These are phyloP conservation scores for Cataglyphis albicans DNA, from an alignment of 2,888 invertebrate species.

Conservation along the genomic window DNA sequence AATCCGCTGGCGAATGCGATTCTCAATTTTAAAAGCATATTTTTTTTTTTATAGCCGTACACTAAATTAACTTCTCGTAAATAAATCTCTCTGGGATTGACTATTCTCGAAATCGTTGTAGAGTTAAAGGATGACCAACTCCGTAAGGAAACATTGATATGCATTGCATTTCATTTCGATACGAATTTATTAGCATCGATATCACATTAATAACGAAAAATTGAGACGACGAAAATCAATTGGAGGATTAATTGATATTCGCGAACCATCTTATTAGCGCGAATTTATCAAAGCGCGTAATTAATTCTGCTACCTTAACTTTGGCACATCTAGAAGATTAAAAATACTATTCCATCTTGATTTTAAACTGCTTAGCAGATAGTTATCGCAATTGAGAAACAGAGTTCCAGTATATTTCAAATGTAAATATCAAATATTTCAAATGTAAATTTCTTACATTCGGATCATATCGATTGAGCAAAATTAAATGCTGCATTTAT, in stretches of 20 bases:
- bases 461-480: conserved; percentile 30
- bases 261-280: conserved; percentile 16
- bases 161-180: not conserved
- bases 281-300: not conserved
- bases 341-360: conserved; percentile 2
- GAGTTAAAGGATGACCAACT: not conserved
- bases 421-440: not conserved
- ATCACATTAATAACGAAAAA: not conserved
- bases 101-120: not conserved
- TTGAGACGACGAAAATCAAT: conserved; percentile 21
- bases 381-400: conserved; percentile 28
- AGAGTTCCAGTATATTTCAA: not conserved
- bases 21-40: not conserved
- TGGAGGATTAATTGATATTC: conserved; percentile 5
- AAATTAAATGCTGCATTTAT: conserved; percentile 18
- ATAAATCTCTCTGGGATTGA: not conserved
- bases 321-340: conserved; percentile 16
- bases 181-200: conserved; percentile 9
- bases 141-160: not conserved
- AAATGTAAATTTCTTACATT: conserved; percentile 3
- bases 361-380: conserved; percentile 1
- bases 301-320: conserved; percentile 30
- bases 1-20: not conserved
- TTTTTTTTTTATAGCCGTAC: not conserved
- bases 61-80: not conserved